Conservation (phyloP, 2,113 vertebrate species). For the Heliornis fulica region DNA sequence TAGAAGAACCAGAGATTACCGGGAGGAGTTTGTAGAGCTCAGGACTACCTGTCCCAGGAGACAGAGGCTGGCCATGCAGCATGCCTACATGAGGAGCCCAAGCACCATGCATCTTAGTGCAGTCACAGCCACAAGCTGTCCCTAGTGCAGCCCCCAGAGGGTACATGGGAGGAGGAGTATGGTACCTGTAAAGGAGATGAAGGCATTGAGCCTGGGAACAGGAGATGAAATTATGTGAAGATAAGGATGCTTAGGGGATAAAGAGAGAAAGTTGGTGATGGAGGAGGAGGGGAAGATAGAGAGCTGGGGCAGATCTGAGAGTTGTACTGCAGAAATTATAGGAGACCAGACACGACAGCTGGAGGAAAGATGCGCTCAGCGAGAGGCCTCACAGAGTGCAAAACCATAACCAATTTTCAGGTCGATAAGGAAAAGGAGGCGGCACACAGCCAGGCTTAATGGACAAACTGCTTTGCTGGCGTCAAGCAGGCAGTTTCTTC, state of each 20-base stretch:
- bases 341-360: not conserved
- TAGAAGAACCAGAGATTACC: not conserved
- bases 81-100: not conserved
- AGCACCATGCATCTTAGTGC: not conserved
- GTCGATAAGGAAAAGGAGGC: not conserved
- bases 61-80: not conserved
- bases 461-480: not conserved
- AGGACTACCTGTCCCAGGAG: not conserved
- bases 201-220: not conserved
- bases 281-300: not conserved
- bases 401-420: not conserved
- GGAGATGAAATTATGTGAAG: not conserved
- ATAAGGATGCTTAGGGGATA: not conserved
- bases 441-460: not conserved
- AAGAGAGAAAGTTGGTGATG: not conserved
- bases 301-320: not conserved
- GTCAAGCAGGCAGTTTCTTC: not conserved
- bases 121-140: not conserved
- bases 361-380: not conserved
- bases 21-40: not conserved
- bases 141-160: not conserved
- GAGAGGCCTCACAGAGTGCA: not conserved
- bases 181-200: not conserved
- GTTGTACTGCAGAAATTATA: not conserved
- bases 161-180: rapidly evolving